Evolutionary conservation across 1,140 invertebrate genomes (phyloP), one percentile per base, ranked within the genome.

Genomic region (Adelges cooleyi): DNA sequence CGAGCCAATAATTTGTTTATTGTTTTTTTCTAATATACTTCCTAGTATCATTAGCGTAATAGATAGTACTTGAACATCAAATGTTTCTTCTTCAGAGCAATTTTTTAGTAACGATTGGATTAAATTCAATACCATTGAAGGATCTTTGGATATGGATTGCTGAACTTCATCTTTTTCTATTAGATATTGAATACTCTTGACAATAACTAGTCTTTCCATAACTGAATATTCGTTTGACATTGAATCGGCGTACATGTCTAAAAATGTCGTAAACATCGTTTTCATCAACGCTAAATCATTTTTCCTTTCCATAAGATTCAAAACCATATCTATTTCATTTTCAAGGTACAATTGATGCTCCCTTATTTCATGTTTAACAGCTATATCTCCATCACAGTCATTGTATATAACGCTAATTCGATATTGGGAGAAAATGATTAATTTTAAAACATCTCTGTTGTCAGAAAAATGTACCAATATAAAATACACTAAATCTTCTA

Each of bases 41-140:
- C 74, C 75, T 1, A 79, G 66, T 2, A 78, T 69, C 74, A 79
- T 77, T 11, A 80, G 70, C 46, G 74, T 71, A 2, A 75, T 70
- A n/a, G 77, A 77, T 5, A 76, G 62, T 18, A 74, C 68, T 38
- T 78, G 72, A 33, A 70, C 46, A 25, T 74, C 67, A 50, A 46
- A 13, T 11, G 13, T 3, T 13, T 48, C 22, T 6, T 69, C 67
- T 5, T 70, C 68, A 27, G 36, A 44, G 2, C 48, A 54, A 17
- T 67, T 44, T n/a, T 69, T 17, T 48, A 75, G 68, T 15, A 76
- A 67, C 29, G 72, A 71, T 65, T 72, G 73, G 29, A 77, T 71
- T 52, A 77, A 77, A 0, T 69, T 68, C 17, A 78, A 56, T 23
- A 78, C 53, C 18, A 62, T 40, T 68, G 72, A 54, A 8, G 77